Evolutionary conservation across 2,113 vertebrate species (phyloP), one percentile per base, ranked within the genome.

Genomic region (Oreochromis spilurus): DNA sequence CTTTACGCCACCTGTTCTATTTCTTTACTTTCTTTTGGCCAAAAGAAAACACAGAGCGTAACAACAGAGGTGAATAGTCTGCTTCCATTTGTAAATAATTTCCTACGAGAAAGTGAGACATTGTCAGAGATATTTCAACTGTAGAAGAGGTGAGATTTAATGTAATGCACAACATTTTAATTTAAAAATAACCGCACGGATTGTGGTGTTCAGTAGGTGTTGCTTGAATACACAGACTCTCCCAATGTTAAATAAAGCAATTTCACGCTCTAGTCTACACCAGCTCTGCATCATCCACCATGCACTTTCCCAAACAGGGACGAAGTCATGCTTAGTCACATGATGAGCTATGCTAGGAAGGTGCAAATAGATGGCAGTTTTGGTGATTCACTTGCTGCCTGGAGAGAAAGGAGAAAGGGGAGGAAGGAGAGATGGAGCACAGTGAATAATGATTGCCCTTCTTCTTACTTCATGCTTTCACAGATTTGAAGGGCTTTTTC

Each of bases 231-330:
- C 85, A 58, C 77, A 26, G 77, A 86, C 67, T 60, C 55, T 75
- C 72, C 81, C 24, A 31, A 52, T 84, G 77, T 94, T 94, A 91
- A 92, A 92, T 94, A 90, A 94, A 94, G 60, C 84, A 90, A 89
- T 95, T 94, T 93, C 94, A 94, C 40, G 86, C 90, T 92, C 86
- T 7, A 60, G n/a, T 91, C 90, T 84, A 83, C 86, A 55, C 67
- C 79, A 79, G 54, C 86, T 84, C 89, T 79, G 89, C 86, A 83
- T 87, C 92, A 70, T 53, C 77, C 79, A 34, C 82, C 52, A n/a
- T 81, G 84, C 84, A 78, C 87, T 85, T 90, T 91, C 83, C 88
- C 88, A 86, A 88, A 85, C 81, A 72, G 84, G 80, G 86, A 92
- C 82, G 82, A 86, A 89, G 88, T 91, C 83, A 72, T 87, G 85